These are phyloP conservation scores for Turdus rufiventris DNA, from an alignment of 2,113 vertebrate genomes.

Conservation along the genomic window DNA sequence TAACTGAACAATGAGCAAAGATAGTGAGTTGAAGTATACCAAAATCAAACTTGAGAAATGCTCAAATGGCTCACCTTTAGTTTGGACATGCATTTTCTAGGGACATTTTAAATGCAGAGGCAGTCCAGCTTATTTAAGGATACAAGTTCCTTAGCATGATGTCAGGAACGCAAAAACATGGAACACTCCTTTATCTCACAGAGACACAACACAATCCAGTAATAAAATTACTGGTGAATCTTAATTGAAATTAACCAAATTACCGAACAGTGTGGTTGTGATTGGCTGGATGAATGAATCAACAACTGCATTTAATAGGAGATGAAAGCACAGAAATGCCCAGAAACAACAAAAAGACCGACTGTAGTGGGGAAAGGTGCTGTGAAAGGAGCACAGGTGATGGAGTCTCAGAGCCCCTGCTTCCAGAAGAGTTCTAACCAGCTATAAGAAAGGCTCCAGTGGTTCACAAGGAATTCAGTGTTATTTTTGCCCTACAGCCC, in stretches of 20 bases:
- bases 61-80: background rate
- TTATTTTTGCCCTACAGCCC: conserved; percentile 36
- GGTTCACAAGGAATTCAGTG: background rate
- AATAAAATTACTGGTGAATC: background rate
- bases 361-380: background rate
- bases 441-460: background rate
- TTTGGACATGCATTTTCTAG: background rate
- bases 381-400: background rate
- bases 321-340: background rate
- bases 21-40: background rate
- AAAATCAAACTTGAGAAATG: background rate
- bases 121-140: background rate
- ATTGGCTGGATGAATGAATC: background rate
- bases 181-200: background rate
- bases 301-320: background rate
- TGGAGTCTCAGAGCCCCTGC: background rate
- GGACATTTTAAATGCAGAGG: background rate
- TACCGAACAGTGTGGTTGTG: background rate
- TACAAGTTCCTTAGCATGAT: background rate
- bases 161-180: background rate
- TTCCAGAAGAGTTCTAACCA: background rate
- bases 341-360: background rate
- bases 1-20: background rate
- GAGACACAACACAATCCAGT: background rate
- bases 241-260: background rate